phyloP scores from a whole-genome alignment of 2,888 invertebrate species.

The Oxytorus armatus region DNA sequence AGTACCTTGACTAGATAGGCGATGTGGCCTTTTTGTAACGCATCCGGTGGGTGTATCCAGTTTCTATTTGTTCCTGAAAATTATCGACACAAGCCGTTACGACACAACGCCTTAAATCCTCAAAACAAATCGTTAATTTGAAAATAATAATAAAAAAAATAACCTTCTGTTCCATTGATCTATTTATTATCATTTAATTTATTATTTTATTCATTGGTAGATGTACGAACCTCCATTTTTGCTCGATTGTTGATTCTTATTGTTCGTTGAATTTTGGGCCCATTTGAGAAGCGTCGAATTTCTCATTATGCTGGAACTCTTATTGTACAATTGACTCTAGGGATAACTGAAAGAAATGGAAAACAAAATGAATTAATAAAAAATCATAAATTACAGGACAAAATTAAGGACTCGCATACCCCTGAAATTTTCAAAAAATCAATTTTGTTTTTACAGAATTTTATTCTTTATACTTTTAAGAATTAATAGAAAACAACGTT shows the following conservation, averaged over 20 bases:
- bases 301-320: slow-evolving; percentile 84
- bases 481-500: too few species aligned
- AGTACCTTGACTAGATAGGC: slow-evolving; percentile 98
- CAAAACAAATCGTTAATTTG: background rate
- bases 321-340: slow-evolving; percentile 48
- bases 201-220: background rate
- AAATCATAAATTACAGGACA: background rate
- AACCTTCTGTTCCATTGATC: background rate
- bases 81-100: slow-evolving; percentile 2
- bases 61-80: slow-evolving; percentile 86
- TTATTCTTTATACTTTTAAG: too few species aligned
- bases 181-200: slow-evolving; percentile 2
- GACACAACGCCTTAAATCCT: background rate
- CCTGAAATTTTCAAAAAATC: too few species aligned
- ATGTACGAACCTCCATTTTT: slow-evolving; percentile 81
- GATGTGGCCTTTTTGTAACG: slow-evolving; percentile 96
- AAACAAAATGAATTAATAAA: slow-evolving; percentile 6
- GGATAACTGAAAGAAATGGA: slow-evolving; percentile 57
- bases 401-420: background rate
- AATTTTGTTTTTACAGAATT: too few species aligned
- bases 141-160: background rate
- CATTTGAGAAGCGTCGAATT: slow-evolving; percentile 86
- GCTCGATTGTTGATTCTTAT: slow-evolving; percentile 82
- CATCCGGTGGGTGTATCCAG: slow-evolving; percentile 98
- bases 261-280: slow-evolving; percentile 86